phyloP scores from a whole-genome alignment of 2,113 vertebrate species.

The Prionailurus bengalensis region DNA sequence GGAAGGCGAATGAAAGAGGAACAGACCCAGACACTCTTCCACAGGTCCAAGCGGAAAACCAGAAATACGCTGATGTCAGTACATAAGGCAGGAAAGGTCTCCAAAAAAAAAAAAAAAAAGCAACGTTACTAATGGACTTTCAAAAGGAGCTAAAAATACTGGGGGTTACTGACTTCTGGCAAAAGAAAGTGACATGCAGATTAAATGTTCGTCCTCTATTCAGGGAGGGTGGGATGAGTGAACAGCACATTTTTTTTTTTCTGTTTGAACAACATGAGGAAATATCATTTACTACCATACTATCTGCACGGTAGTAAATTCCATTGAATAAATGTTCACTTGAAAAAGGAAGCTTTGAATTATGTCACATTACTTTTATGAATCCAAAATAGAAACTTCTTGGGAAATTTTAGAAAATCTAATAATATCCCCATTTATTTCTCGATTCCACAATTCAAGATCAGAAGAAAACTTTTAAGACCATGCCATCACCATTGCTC shows the following conservation, averaged over 20 bases:
- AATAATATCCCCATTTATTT: neutral
- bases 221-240: neutral
- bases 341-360: slow-evolving; percentile 12
- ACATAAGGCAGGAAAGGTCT: slow-evolving; percentile 10
- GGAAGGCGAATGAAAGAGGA: slow-evolving; percentile 20
- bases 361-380: neutral
- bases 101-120: neutral
- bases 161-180: slow-evolving; percentile 37
- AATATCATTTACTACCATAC: slow-evolving; percentile 14
- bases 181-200: slow-evolving; percentile 74
- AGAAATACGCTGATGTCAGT: slow-evolving; percentile 58
- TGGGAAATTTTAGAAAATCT: slow-evolving; percentile 34
- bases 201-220: slow-evolving; percentile 72
- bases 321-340: neutral
- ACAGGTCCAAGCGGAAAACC: neutral
- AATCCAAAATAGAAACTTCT: slow-evolving; percentile 46
- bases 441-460: slow-evolving; percentile 4
- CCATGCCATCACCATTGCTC: neutral
- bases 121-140: slow-evolving; percentile 71
- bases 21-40: neutral
- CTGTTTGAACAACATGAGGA: slow-evolving; percentile 20
- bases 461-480: slow-evolving; percentile 29
- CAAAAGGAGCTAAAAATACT: slow-evolving; percentile 80
- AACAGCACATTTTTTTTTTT: neutral
- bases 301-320: neutral